A percentile compares a stretch with the other conserved stretches of the same genome.
These are phyloP conservation scores for Drosophila tani DNA, from an alignment of 1,140 invertebrate genomes.

Conservation along the genomic window DNA sequence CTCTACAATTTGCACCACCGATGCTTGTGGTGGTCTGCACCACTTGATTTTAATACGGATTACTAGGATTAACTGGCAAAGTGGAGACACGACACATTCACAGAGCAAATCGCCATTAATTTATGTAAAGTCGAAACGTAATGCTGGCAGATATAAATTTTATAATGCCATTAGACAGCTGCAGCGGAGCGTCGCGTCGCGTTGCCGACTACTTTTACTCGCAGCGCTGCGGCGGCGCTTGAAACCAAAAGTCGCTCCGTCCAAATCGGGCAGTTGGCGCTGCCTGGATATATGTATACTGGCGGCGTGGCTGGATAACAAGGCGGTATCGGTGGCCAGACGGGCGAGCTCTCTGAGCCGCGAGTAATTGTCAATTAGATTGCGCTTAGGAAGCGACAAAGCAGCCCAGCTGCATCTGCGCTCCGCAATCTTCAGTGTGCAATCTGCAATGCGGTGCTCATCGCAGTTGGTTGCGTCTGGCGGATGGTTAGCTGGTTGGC, in stretches of 20 bases:
- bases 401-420: constrained; percentile 42
- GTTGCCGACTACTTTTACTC: constrained; percentile 69
- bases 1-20: constrained; percentile 11
- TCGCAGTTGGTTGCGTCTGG: constrained; percentile 52
- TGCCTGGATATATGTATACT: constrained; percentile 1
- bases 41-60: constrained; percentile 47
- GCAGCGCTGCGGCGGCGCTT: constrained; percentile 41
- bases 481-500: constrained; percentile 9
- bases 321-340: constrained; percentile 40
- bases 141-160: constrained; percentile 72
- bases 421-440: constrained; percentile 25
- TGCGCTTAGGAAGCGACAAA: constrained; percentile 70
- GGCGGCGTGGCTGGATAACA: constrained; percentile 1
- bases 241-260: constrained; percentile 73
- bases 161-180: constrained; percentile 72
- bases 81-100: constrained; percentile 46
- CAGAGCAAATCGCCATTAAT: constrained; percentile 60
- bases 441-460: constrained; percentile 21
- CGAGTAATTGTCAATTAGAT: constrained; percentile 77
- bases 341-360: constrained; percentile 39
- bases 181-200: constrained; percentile 38
- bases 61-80: constrained; percentile 50
- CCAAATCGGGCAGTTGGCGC: constrained; percentile 48
- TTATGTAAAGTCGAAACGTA: constrained; percentile 74
- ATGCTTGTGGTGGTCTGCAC: constrained; percentile 1